A percentile compares a stretch with the other conserved stretches of the same genome.
Evolutionary conservation across 2,113 vertebrate genomes (phyloP).

Genomic region (Glaucidium brasilianum): DNA sequence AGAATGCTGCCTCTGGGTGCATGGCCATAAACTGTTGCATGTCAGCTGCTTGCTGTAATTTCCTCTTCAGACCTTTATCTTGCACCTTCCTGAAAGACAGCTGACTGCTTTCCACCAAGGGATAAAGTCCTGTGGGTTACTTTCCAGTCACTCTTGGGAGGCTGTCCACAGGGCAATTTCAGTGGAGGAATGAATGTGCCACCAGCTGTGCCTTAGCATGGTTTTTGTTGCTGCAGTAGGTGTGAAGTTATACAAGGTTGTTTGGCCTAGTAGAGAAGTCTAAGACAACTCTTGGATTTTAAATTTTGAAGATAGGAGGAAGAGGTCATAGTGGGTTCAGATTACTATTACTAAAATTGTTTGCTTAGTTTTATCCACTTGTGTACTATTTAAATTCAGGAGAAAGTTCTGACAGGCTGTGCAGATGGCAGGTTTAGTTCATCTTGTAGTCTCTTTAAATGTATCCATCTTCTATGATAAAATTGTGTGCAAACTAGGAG

Average conservation of each 20-base stretch:
- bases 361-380: background rate
- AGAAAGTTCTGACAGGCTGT: background rate
- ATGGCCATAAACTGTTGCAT: accelerated
- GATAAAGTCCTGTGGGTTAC: background rate
- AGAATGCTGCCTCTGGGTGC: background rate
- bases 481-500: background rate
- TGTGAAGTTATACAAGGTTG: background rate
- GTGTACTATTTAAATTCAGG: background rate
- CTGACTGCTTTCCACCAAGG: background rate
- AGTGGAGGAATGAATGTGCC: background rate
- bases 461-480: background rate
- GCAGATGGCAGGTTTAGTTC: background rate
- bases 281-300: background rate
- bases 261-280: background rate
- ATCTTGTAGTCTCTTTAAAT: background rate
- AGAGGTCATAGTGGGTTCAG: background rate
- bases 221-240: background rate
- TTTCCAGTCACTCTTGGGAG: background rate
- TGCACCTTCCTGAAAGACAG: background rate
- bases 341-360: background rate
- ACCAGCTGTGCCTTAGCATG: background rate
- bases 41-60: background rate
- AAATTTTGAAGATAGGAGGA: background rate
- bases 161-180: background rate
- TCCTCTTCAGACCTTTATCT: background rate